Base-by-base conservation (phyloP, 2,888 invertebrate species). In the Amblyjoppa proteus region DNA sequence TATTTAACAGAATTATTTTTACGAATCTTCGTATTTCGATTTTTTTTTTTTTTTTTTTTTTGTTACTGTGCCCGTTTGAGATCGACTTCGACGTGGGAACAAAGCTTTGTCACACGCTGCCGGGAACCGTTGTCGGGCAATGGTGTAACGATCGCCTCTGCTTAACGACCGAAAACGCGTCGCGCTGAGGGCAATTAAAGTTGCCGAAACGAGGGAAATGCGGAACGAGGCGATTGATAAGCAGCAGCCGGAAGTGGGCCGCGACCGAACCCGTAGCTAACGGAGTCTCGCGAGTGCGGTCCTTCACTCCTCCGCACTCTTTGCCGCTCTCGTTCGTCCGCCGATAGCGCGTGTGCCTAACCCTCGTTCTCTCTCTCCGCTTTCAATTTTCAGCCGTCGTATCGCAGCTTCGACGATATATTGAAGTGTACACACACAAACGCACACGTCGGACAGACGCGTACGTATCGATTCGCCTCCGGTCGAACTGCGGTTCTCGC, bases 191-290 rank as follows among this genome's bases (percentile, higher is more conserved):
- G 89, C 89, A 89, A 91, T 90, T 88, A 89, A 90, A 90, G 83
- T 89, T 89, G 87, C 88, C 89, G 88, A 88, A 90, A 89, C 85
- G 84, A 88, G 89, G 89, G 88, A 91, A 90, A 73, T 69, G 80
- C 92, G 93, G 92, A 93, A 92, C 86, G 92, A 90, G 88, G 85
- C 88, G 89, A 92, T 92, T 93, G 94, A 93, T 94, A 94, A 93
- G 90, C 91, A 84, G 87, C 83, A 73, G 85, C 91, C 92, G 94
- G 94, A 94, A 92, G 92, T 91, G 89, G 90, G 89, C 89, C 91
- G 90, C 89, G 87, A 86, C 86, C 90, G 87, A 90, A 88, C 91
- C 89, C 90, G 86, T 41, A 41, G 91, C 90, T 90, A 91, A 88
- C 88, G 80, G 73, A 49, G 85, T 84, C 83, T 77, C 85, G 81